Base-by-base conservation (phyloP, 2,113 vertebrate species). In the Brienomyrus brachyistius region DNA sequence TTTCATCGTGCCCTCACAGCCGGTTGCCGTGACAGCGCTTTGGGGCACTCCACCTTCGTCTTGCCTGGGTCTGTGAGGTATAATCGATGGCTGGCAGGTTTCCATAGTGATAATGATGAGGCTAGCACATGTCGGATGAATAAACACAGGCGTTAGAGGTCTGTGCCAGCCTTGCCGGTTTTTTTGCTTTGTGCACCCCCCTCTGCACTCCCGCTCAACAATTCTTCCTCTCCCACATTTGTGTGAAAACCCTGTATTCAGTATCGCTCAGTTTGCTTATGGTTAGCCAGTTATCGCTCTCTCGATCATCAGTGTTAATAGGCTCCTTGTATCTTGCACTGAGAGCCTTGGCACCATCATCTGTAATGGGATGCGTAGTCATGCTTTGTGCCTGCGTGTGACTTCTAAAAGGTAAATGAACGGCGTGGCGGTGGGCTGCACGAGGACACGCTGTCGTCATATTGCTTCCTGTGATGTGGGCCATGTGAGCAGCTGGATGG, bases 41-140 rank as follows among this genome's bases (percentile, higher is more conserved):
- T 85, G 88, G 89, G 54, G 70, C 77, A 88, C 5, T 88, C 84
- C 31, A 92, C 94, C 93, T 93, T 94, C 91, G 91, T 91, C 87
- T 90, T 5, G 51, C 77, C 52, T 31, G 80, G 8, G n/a, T 92
- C 88, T 85, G 90, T 89, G 89, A 91, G 90, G 89, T 59, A 90
- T 89, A 93, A 94, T 94, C 91, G 82, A 89, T 93, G 92, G 91
- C 93, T 94, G 92, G 92, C 91, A 92, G 91, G 43, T 88, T 17
- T 27, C 83, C 70, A 89, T 59, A 51, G 88, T 50, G 89, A 91
- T 92, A 93, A 92, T 92, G 74, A 94, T 94, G 93, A 90, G 84
- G 56, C 90, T 86, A 11, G 91, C 82, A 89, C 89, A 48, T 84
- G 90, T 86, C 45, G n/a, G 86, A 62, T 15, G 56, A 83, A 80